Conservation (phyloP, 2,113 vertebrate genomes). For the Cariama cristata region DNA sequence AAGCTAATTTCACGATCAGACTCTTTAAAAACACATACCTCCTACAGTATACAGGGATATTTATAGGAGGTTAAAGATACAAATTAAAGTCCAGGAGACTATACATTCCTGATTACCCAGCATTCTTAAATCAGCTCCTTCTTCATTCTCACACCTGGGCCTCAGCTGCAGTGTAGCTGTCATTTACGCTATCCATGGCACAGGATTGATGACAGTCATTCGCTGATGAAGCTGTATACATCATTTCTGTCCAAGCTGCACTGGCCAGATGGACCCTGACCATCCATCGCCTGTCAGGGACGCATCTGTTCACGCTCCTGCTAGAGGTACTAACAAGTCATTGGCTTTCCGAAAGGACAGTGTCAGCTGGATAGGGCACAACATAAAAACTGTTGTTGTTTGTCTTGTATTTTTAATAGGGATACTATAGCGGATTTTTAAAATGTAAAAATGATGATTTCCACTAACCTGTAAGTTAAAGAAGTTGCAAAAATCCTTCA, state of each 20-base stretch:
- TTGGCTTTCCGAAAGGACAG: conserved; percentile 93
- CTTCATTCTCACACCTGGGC: conserved; percentile 93
- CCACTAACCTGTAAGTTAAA: neutral
- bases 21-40: conserved; percentile 80
- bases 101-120: conserved; percentile 92
- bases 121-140: conserved; percentile 90
- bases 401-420: neutral
- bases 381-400: conserved; percentile 72
- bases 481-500: neutral
- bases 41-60: conserved; percentile 82
- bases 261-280: conserved; percentile 99
- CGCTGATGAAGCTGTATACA: conserved; percentile 99
- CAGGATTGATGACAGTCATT: conserved; percentile 99
- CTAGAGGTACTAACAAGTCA: conserved; percentile 99
- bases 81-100: conserved; percentile 85
- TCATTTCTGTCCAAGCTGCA: conserved; percentile 99
- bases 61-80: conserved; percentile 90
- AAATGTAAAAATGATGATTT: neutral
- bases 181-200: conserved; percentile 90
- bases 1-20: conserved; percentile 77
- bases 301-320: conserved; percentile 99
- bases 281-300: conserved; percentile 99
- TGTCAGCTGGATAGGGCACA: conserved; percentile 87
- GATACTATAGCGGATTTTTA: neutral
- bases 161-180: conserved; percentile 91